A percentile compares a stretch with the other conserved stretches of the same genome.
These are phyloP conservation scores for Drosophila phalerata DNA, from an alignment of 2,888 invertebrate species.

Conservation along the genomic window DNA sequence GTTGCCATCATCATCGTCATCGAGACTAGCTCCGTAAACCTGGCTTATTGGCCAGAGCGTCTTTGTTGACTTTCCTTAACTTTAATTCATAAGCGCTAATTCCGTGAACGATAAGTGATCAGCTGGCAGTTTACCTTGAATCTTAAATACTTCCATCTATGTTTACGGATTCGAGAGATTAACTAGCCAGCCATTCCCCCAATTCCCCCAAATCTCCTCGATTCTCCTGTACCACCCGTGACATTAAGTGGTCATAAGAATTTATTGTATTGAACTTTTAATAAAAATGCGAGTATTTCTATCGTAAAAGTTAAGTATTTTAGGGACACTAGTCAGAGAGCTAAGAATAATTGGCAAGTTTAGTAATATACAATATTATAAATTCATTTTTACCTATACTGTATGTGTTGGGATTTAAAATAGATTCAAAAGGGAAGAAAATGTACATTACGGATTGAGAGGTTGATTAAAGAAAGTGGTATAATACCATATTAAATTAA, in stretches of 20 bases:
- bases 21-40: not conserved
- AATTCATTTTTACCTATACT: no score
- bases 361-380: no score
- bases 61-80: slow-evolving; percentile 12
- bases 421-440: no score
- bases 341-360: no score
- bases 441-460: no score
- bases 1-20: not conserved
- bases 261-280: not conserved
- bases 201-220: not conserved
- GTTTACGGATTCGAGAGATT: slow-evolving; percentile 6
- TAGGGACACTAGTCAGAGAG: not conserved
- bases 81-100: slow-evolving; percentile 40
- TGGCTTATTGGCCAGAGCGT: slow-evolving; percentile 1
- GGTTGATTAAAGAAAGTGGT: no score
- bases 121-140: slow-evolving; percentile 52
- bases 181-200: not conserved
- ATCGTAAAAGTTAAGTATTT: not conserved
- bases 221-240: not conserved
- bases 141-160: slow-evolving; percentile 33
- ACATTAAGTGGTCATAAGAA: slow-evolving; percentile 1
- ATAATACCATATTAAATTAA: no score
- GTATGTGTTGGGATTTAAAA: no score
- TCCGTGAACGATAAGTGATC: slow-evolving; percentile 4
- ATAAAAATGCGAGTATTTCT: not conserved